These are phyloP conservation scores for Ormyrus pomaceus DNA, from an alignment of 2,888 invertebrate species.

Conservation along the genomic window DNA sequence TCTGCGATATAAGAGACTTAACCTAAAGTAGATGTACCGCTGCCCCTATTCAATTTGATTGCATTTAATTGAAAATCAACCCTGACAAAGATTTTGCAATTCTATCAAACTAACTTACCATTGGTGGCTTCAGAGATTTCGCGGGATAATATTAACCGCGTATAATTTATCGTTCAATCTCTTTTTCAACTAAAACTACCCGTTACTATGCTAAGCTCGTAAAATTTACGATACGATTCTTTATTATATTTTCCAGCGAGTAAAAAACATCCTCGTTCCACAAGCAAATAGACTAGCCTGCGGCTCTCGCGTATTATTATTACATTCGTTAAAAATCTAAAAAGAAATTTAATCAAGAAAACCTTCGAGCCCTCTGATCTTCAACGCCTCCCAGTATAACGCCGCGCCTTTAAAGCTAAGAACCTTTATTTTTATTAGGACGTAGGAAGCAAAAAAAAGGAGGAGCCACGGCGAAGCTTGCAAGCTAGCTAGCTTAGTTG, in stretches of 20 bases:
- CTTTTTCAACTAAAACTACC: no score
- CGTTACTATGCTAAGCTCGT: no score
- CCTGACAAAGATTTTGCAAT: background rate
- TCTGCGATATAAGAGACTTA: constrained; percentile 12
- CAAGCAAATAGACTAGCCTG: no score
- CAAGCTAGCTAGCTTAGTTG: constrained; percentile 12
- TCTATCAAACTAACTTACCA: background rate
- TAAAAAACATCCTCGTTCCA: no score
- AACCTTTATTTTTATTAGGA: background rate
- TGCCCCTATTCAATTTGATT: constrained; percentile 2
- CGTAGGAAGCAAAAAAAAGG: background rate
- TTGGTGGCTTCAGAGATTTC: background rate
- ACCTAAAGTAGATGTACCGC: constrained; percentile 1
- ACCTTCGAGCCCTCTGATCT: no score
- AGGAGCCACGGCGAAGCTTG: background rate
- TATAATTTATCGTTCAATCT: no score
- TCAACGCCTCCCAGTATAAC: no score
- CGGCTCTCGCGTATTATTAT: no score
- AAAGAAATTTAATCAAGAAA: no score
- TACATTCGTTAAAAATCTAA: no score
- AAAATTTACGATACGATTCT: no score
- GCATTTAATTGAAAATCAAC: constrained; percentile 29
- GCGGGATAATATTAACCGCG: background rate
- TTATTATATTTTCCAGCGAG: no score
- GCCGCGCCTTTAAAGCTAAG: background rate